Conservation (phyloP, 2,797 vertebrate species). For the Malurus splendens region DNA sequence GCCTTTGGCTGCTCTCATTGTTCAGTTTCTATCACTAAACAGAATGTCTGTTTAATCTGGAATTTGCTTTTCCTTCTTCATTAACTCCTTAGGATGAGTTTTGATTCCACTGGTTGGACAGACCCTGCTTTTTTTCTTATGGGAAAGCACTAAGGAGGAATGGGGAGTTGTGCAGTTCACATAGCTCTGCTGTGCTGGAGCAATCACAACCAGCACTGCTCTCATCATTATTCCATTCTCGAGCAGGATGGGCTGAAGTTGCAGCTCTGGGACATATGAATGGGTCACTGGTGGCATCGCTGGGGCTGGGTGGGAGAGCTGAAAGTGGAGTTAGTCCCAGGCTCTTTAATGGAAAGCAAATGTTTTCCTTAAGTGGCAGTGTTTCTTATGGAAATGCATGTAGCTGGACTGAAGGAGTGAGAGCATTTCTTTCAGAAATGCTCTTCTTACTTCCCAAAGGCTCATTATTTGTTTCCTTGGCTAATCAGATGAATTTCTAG, state of each 20-base stretch:
- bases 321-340: neutral
- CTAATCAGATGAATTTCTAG: neutral
- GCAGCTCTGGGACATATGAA: neutral
- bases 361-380: neutral
- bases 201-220: neutral
- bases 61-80: neutral
- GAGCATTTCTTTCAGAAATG: neutral
- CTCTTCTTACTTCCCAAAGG: neutral
- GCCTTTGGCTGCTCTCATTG: neutral
- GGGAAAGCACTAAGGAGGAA: neutral
- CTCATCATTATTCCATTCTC: fast-evolving
- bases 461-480: neutral
- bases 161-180: fast-evolving
- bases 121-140: neutral
- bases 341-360: neutral
- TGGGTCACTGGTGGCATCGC: neutral
- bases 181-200: neutral
- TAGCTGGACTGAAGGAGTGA: neutral
- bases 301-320: neutral
- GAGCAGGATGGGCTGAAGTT: neutral
- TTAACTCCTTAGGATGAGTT: neutral
- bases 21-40: neutral
- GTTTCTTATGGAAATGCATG: fast-evolving
- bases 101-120: neutral
- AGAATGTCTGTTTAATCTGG: neutral